phyloP scores from a whole-genome alignment of 2,113 vertebrate genomes.

The Xiphophorus couchianus region DNA sequence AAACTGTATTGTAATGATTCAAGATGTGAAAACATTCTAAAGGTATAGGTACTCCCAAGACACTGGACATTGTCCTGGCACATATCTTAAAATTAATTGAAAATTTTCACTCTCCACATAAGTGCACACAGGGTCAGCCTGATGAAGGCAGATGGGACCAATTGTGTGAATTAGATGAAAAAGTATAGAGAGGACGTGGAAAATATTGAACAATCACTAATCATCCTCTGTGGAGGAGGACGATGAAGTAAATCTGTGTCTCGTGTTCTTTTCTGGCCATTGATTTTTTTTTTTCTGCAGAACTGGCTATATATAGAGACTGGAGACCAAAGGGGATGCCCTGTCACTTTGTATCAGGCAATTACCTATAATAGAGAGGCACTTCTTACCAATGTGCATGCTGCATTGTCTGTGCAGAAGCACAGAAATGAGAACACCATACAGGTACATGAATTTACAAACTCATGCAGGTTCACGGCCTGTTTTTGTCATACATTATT shows the following conservation, averaged over 20 bases:
- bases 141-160: constrained; percentile 3
- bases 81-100: constrained; percentile 2
- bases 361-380: constrained; percentile 91
- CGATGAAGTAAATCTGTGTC: constrained; percentile 88
- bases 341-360: constrained; percentile 81
- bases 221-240: constrained; percentile 71
- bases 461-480: constrained; percentile 19
- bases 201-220: constrained; percentile 36
- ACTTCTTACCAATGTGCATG: constrained; percentile 84
- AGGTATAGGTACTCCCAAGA: neutral
- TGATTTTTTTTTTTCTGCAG: constrained; percentile 86
- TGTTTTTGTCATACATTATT: constrained; percentile 40
- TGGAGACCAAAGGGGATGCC: constrained; percentile 90
- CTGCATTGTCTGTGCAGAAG: constrained; percentile 75
- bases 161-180: constrained; percentile 17
- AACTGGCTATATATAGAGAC: constrained; percentile 89
- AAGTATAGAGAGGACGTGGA: neutral
- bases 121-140: neutral
- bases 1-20: neutral
- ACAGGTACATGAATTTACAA: constrained; percentile 51
- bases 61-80: neutral
- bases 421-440: constrained; percentile 73
- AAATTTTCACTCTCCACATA: constrained; percentile 1
- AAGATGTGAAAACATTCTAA: neutral
- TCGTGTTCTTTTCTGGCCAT: constrained; percentile 77